phyloP scores from a whole-genome alignment of 2,113 vertebrate genomes.

The Brienomyrus brachyistius region DNA sequence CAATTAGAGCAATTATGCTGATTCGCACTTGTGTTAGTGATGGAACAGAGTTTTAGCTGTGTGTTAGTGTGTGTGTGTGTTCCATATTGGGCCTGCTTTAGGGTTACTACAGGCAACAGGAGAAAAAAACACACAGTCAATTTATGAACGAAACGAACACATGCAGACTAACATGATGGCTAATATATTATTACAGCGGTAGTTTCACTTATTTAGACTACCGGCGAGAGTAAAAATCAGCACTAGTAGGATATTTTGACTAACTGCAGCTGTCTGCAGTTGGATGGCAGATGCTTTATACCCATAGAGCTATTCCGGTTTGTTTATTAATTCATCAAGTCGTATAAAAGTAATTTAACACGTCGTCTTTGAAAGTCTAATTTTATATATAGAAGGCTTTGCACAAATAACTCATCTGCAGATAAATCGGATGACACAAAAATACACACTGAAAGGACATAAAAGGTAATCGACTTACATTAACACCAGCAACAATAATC shows the following conservation, averaged over 20 bases:
- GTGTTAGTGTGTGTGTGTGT: conserved; percentile 22
- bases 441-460: background rate
- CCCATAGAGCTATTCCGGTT: background rate
- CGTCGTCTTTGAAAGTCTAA: background rate
- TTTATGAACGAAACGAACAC: conserved; percentile 44
- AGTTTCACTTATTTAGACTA: background rate
- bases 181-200: background rate
- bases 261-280: background rate
- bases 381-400: background rate
- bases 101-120: conserved; percentile 40
- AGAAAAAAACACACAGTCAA: conserved; percentile 60
- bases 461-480: background rate
- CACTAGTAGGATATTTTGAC: conserved; percentile 9
- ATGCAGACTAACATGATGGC: conserved; percentile 29
- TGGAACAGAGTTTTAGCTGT: conserved; percentile 57
- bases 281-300: background rate
- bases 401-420: background rate
- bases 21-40: conserved; percentile 70
- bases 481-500: background rate
- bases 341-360: background rate
- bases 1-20: conserved; percentile 81
- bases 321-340: background rate
- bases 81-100: conserved; percentile 26
- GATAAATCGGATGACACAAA: background rate
- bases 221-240: background rate